Percentiles rank a stretch among this genome's conserved stretches.
phyloP scores from a whole-genome alignment of 1,140 invertebrate species.

The Cyclargus thomasi region DNA sequence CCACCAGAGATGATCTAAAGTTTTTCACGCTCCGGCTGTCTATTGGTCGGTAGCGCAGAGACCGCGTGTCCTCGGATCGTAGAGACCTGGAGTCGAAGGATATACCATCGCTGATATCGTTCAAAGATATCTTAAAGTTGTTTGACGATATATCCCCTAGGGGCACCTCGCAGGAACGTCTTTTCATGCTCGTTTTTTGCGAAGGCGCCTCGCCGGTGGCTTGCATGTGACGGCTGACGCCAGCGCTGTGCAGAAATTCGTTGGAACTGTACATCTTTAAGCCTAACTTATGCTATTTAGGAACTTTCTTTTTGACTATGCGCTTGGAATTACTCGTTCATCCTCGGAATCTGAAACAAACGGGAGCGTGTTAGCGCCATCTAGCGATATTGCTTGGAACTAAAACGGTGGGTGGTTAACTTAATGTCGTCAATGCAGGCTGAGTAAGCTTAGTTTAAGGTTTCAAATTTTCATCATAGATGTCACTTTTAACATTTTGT shows the following conservation, averaged over 20 bases:
- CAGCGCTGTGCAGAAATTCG: constrained; percentile 65
- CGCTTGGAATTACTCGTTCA: constrained; percentile 62
- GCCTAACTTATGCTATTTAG: constrained; percentile 52
- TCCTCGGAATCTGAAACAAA: constrained; percentile 58
- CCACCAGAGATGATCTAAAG: constrained; percentile 56
- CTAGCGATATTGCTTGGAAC: constrained; percentile 12
- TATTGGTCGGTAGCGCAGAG: constrained; percentile 53
- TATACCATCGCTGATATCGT: constrained; percentile 52
- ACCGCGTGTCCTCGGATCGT: constrained; percentile 54
- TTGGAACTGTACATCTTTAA: constrained; percentile 65
- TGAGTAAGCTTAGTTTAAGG: background rate
- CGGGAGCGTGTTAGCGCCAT: constrained; percentile 24
- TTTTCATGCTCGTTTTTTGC: constrained; percentile 66
- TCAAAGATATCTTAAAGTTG: constrained; percentile 64
- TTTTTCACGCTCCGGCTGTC: constrained; percentile 66
- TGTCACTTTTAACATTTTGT: constrained; percentile 3
- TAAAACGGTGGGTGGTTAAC: background rate
- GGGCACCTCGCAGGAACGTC: constrained; percentile 63
- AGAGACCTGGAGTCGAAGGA: constrained; percentile 56
- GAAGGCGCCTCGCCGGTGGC: constrained; percentile 61
- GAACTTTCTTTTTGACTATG: constrained; percentile 63
- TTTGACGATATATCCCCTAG: constrained; percentile 64
- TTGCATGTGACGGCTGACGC: constrained; percentile 67
- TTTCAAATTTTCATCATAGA: background rate
- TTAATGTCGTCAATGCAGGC: background rate